These are phyloP conservation scores for Chromis chromis DNA, from an alignment of 2,797 vertebrate genomes.

Conservation along the genomic window DNA sequence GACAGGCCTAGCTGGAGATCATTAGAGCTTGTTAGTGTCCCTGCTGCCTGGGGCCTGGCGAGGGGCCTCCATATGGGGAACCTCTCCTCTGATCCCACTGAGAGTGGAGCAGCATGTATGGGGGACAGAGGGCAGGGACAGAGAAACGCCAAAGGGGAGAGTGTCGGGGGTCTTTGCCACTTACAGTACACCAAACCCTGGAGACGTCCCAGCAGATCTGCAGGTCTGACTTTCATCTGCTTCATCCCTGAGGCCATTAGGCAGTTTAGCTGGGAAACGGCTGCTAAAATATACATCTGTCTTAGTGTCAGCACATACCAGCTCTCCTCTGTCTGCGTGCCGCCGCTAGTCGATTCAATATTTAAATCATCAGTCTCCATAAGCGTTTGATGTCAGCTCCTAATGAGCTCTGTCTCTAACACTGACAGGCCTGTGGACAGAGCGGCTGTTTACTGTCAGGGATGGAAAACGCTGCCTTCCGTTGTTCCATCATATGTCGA, in stretches of 20 bases:
- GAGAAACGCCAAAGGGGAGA: constrained; percentile 21
- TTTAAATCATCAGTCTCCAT: constrained; percentile 79
- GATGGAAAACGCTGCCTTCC: constrained; percentile 72
- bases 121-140: constrained; percentile 31
- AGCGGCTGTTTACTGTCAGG: constrained; percentile 77
- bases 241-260: constrained; percentile 75
- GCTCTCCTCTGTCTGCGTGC: constrained; percentile 63
- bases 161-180: constrained; percentile 43
- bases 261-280: constrained; percentile 82
- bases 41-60: constrained; percentile 58
- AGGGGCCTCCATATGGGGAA: constrained; percentile 63
- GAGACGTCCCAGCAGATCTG: constrained; percentile 71
- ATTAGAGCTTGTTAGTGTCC: constrained; percentile 80
- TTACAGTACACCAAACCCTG: constrained; percentile 62
- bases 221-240: constrained; percentile 78
- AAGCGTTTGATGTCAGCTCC: constrained; percentile 78
- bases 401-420: constrained; percentile 77
- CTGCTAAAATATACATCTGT: constrained; percentile 85
- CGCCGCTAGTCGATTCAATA: constrained; percentile 76
- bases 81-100: constrained; percentile 65
- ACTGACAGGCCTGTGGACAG: constrained; percentile 75
- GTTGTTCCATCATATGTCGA: constrained; percentile 68
- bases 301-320: constrained; percentile 75
- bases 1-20: constrained; percentile 78
- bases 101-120: constrained; percentile 45